Conservation (phyloP, 2,888 invertebrate species). For the Elmis aenea region DNA sequence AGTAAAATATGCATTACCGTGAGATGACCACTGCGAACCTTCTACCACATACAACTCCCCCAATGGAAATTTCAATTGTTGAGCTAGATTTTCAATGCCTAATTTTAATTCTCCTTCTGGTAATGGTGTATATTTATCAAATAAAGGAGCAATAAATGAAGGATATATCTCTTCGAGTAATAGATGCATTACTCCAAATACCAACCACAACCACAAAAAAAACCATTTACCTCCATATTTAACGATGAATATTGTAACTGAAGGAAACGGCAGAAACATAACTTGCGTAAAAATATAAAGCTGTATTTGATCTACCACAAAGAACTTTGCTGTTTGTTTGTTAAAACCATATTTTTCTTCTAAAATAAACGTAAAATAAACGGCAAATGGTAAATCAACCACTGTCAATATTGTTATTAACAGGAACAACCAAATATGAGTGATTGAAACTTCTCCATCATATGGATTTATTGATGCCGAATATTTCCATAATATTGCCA, state of each 20-base stretch:
- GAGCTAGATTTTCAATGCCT: slow-evolving; percentile 84
- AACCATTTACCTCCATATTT: slow-evolving; percentile 91
- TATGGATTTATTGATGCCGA: slow-evolving; percentile 58
- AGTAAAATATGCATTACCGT: slow-evolving; percentile 97
- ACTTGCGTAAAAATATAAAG: slow-evolving; percentile 72
- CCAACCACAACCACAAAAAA: slow-evolving; percentile 95
- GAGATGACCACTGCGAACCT: slow-evolving; percentile 94
- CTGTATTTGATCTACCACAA: slow-evolving; percentile 86
- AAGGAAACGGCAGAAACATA: slow-evolving; percentile 74
- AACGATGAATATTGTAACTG: slow-evolving; percentile 74
- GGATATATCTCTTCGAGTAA: slow-evolving; percentile 87
- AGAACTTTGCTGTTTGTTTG: slow-evolving; percentile 91
- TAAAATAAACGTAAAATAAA: slow-evolving; percentile 88
- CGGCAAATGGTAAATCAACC: slow-evolving; percentile 72
- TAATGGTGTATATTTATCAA: slow-evolving; percentile 94
- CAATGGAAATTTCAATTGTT: slow-evolving; percentile 81
- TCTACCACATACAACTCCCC: slow-evolving; percentile 94
- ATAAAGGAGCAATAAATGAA: slow-evolving; percentile 92
- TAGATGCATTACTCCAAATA: slow-evolving; percentile 74
- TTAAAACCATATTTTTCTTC: slow-evolving; percentile 98
- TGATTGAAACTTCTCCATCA: slow-evolving; percentile 69
- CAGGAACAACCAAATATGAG: slow-evolving; percentile 74
- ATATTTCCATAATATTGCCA: slow-evolving; percentile 65
- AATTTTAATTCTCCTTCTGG: slow-evolving; percentile 87
- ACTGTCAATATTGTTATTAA: slow-evolving; percentile 65